phyloP scores from a whole-genome alignment of 2,797 vertebrate species.

The Centropyge bicolor region DNA sequence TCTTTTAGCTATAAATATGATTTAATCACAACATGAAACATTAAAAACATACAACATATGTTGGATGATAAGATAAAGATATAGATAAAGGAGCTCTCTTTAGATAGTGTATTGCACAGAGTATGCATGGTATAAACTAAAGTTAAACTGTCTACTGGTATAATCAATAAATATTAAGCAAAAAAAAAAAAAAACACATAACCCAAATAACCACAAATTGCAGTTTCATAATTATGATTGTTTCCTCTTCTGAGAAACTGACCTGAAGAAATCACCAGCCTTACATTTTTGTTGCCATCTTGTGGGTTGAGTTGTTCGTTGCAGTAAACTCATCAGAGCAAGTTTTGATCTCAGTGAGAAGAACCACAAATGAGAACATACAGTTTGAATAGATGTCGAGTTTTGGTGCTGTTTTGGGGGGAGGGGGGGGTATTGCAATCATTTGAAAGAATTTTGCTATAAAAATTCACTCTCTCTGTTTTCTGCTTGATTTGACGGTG shows the following conservation, averaged over 20 bases:
- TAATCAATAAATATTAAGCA: neutral
- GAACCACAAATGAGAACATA: neutral
- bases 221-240: neutral
- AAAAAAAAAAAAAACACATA: too few relatives aligned
- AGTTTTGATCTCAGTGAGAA: neutral
- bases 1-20: neutral
- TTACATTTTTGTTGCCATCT: constrained; percentile 43
- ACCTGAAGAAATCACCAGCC: neutral
- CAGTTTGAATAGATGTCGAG: neutral
- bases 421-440: too few relatives aligned
- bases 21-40: neutral
- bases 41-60: neutral
- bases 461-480: neutral
- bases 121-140: neutral
- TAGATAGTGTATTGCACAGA: neutral
- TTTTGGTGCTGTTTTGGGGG: neutral
- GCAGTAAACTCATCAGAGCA: constrained; percentile 3
- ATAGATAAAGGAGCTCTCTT: too few relatives aligned
- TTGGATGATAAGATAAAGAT: neutral
- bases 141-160: too few relatives aligned
- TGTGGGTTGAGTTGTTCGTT: constrained; percentile 35
- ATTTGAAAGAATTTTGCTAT: neutral
- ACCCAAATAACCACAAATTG: neutral
- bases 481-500: too few relatives aligned
- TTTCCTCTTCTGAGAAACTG: neutral